Conservation (phyloP, 2,113 vertebrate genomes). For the Pleuronectes platessa region DNA sequence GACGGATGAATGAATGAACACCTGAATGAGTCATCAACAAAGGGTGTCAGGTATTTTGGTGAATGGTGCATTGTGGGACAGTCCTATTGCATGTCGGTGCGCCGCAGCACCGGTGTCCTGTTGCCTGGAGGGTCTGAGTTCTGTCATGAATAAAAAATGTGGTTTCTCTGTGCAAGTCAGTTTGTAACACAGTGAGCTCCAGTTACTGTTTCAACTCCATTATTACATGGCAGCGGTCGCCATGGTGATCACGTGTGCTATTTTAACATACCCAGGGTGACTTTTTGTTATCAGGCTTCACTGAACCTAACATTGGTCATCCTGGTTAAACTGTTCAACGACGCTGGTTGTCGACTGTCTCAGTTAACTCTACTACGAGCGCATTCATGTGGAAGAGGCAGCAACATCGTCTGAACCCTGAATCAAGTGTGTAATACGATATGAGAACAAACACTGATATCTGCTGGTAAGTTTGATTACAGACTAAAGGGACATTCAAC, state of each 20-base stretch:
- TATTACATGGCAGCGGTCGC: constrained; percentile 23
- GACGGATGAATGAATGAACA: constrained; percentile 18
- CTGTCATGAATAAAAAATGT: constrained; percentile 70
- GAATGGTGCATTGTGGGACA: constrained; percentile 34
- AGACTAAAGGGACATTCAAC: background rate
- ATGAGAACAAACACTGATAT: background rate
- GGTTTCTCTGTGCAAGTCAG: constrained; percentile 15
- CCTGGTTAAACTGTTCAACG: background rate
- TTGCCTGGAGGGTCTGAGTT: constrained; percentile 50
- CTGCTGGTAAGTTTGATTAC: background rate
- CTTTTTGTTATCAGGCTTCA: background rate
- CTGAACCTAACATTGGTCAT: background rate
- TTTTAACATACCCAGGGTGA: background rate
- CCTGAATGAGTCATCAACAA: constrained; percentile 26
- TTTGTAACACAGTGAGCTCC: constrained; percentile 34
- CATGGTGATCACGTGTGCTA: background rate
- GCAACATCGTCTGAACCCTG: background rate
- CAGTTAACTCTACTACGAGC: background rate
- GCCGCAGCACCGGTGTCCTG: constrained; percentile 29
- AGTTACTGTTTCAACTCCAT: constrained; percentile 44
- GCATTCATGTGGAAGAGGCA: background rate
- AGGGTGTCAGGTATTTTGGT: constrained; percentile 18
- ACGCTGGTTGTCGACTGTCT: background rate
- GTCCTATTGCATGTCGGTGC: background rate
- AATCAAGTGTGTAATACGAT: background rate